phyloP scores from a whole-genome alignment of 2,888 invertebrate species.

The Automeris io region DNA sequence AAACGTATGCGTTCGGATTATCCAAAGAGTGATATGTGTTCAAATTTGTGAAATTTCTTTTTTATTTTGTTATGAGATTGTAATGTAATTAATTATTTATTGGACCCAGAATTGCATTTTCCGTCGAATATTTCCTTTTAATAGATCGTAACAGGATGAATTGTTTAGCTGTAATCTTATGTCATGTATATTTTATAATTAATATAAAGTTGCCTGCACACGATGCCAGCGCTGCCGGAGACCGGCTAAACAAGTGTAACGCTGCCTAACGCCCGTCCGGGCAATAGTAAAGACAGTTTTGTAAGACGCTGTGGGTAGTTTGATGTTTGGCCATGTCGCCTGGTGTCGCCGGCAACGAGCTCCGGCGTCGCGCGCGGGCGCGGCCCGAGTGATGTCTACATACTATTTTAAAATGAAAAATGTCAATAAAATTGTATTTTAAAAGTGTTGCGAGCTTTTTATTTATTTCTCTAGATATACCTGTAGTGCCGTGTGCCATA shows the following conservation, averaged over 20 bases:
- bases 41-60: constrained; percentile 46
- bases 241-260: not conserved
- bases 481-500: no score
- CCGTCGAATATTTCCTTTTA: constrained; percentile 36
- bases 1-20: constrained; percentile 6
- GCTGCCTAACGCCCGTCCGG: not conserved
- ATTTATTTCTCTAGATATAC: not conserved
- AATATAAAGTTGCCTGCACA: constrained; percentile 18
- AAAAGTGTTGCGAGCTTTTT: constrained; percentile 38
- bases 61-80: constrained; percentile 53
- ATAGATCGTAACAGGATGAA: constrained; percentile 27
- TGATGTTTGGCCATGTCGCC: not conserved
- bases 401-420: constrained; percentile 68
- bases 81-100: constrained; percentile 58
- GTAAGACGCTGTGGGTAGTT: not conserved
- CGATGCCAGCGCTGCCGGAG: not conserved
- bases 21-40: constrained; percentile 75
- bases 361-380: constrained; percentile 49
- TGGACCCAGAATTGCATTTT: constrained; percentile 70
- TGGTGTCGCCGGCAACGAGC: not conserved
- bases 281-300: no score
- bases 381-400: constrained; percentile 70
- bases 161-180: constrained; percentile 28
- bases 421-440: constrained; percentile 76
- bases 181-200: constrained; percentile 27